Evolutionary conservation across 2,113 vertebrate species (phyloP).

Genomic region (Melozone crissalis): DNA sequence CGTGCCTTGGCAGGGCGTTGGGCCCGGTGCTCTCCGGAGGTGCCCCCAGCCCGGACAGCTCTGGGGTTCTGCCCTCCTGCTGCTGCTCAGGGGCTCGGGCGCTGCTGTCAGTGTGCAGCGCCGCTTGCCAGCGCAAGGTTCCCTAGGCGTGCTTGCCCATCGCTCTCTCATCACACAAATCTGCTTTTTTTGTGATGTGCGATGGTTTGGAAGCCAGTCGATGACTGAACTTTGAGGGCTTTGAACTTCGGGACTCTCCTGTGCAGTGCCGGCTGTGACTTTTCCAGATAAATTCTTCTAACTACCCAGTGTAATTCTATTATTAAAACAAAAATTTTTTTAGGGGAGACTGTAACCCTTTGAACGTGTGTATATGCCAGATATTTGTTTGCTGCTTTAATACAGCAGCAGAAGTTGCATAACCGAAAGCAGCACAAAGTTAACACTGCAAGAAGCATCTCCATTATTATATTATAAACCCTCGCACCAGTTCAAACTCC

Average conservation of each 20-base stretch:
- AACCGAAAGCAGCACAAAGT: neutral
- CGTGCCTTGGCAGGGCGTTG: neutral
- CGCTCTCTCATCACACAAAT: neutral
- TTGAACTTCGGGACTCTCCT: neutral
- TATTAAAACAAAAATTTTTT: fast-evolving
- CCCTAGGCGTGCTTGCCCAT: fast-evolving
- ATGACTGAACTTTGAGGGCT: neutral
- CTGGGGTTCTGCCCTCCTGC: neutral
- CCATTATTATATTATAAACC: neutral
- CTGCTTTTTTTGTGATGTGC: neutral
- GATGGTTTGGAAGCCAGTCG: neutral
- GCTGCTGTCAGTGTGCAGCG: fast-evolving
- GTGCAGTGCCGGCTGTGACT: neutral
- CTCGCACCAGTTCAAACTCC: neutral
- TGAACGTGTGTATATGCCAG: fast-evolving
- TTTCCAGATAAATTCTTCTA: neutral
- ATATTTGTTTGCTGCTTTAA: neutral
- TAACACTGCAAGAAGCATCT: neutral
- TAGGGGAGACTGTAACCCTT: neutral
- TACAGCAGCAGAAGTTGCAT: neutral
- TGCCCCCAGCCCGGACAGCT: neutral
- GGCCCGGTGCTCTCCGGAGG: neutral
- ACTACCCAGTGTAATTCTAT: neutral
- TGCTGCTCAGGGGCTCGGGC: neutral
- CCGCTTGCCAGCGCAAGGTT: neutral